Base-by-base conservation (phyloP, 2,888 invertebrate species). In the Dynastes grantii region DNA sequence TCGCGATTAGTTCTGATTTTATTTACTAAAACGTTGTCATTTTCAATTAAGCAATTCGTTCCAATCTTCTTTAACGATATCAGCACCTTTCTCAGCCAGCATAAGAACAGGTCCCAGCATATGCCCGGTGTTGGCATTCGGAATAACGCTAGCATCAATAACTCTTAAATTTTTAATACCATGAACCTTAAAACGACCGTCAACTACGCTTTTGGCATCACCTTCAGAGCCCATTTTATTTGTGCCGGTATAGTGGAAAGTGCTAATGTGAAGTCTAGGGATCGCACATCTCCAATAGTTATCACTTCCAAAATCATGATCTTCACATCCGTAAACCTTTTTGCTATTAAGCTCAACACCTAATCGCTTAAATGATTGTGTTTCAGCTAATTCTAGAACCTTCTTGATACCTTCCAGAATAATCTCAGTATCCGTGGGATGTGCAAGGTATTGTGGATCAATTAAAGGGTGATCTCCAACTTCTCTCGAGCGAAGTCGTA, bases 221-320 rank as follows among this genome's bases (percentile, higher is more conserved):
- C 89, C 86, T 0, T 85, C 82, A 0, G 93, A 92, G 0, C 94
- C 95, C 95, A 96, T 95, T 85, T 94, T 94, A 82, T 94, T 93
- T 0, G 87, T 85, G 79, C 79, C 84, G 8, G 83, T 84, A 0
- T 84, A 86, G 81, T 88, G 87, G 77, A 85, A 87, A 4, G 85
- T 8, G 0, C 86, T 86, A 1, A 84, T 81, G 0, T 80, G 83
- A 8, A 86, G 75, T 49, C 85, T 83, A 37, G 83, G 81, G 5
- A 90, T 86, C 82, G 88, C 88, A 80, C 92, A 92, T 6, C 88
- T 87, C 90, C 90, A 91, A 81, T 91, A 92, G 11, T 90, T 89
- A 67, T 90, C 90, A 5, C 87, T 86, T 0, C 84, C 87, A 71
- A 90, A 89, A 9, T 86, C 83, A 9, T 87, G 86, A 0, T 77